Evolutionary conservation across 92 coral and sea anemone species (phyloP).

Genomic region (Anthopleura xanthogrammica): DNA sequence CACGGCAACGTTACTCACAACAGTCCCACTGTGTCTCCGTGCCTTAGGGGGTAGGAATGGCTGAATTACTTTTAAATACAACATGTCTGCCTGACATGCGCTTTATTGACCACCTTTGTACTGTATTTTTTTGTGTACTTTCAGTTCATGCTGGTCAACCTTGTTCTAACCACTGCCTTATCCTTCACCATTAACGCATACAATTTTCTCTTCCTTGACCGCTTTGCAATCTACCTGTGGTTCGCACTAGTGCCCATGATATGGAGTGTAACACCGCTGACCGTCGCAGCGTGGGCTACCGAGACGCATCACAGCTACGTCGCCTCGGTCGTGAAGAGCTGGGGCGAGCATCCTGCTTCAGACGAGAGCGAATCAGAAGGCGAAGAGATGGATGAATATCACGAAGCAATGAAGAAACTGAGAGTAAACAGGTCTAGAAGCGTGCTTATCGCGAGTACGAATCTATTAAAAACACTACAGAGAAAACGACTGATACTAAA

Average conservation of each 20-base stretch:
- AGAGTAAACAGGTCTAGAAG: slow-evolving; percentile 74
- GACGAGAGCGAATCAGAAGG: slow-evolving; percentile 89
- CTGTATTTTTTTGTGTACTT: slow-evolving; percentile 1
- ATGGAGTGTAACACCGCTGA: slow-evolving; percentile 93
- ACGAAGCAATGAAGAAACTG: slow-evolving; percentile 82
- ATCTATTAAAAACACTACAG: slow-evolving; percentile 63
- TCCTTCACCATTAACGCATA: slow-evolving; percentile 94
- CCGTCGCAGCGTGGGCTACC: slow-evolving; percentile 97
- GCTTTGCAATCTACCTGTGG: slow-evolving; percentile 89
- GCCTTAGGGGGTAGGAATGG: too few species aligned
- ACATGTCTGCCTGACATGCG: not conserved
- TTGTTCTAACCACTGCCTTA: slow-evolving; percentile 84
- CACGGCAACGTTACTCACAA: too few species aligned
- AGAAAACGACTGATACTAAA: slow-evolving; percentile 77
- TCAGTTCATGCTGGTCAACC: slow-evolving; percentile 80
- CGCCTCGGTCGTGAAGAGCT: slow-evolving; percentile 80
- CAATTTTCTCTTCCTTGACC: slow-evolving; percentile 79
- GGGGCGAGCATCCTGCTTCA: slow-evolving; percentile 96
- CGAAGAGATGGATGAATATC: slow-evolving; percentile 88
- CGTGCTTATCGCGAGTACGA: slow-evolving; percentile 82
- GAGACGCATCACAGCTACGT: slow-evolving; percentile 90
- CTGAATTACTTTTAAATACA: too few species aligned
- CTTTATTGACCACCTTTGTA: not conserved
- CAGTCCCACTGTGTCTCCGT: too few species aligned
- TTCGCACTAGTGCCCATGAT: slow-evolving; percentile 87